Conservation (phyloP, 1,140 invertebrate species). For the Drosophila tristis region DNA sequence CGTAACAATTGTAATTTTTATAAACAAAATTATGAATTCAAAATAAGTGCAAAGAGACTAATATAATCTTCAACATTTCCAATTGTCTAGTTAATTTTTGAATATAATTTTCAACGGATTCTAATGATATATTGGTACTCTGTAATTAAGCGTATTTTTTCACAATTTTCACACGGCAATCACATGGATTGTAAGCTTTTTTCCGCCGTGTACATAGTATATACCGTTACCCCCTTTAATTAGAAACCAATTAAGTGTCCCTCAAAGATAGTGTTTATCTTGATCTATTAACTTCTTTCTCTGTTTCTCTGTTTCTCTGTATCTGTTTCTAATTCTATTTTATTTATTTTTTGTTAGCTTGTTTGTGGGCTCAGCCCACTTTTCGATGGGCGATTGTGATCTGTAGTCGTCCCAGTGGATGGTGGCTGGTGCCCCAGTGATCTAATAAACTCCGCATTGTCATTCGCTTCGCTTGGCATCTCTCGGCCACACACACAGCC, state of each 20-base stretch:
- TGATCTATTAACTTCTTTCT: slow-evolving; percentile 47
- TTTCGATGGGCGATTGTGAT: slow-evolving; percentile 1
- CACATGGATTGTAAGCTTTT: too few species aligned
- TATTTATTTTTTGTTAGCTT: slow-evolving; percentile 10
- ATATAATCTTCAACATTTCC: too few species aligned
- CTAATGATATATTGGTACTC: too few species aligned
- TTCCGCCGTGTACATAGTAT: background rate
- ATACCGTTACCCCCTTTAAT: slow-evolving; percentile 36
- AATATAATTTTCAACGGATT: too few species aligned
- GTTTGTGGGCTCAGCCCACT: background rate
- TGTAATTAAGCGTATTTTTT: too few species aligned
- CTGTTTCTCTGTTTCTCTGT: slow-evolving; percentile 6
- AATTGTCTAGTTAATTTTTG: too few species aligned
- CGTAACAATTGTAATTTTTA: too few species aligned
- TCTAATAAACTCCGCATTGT: slow-evolving; percentile 57
- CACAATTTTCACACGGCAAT: too few species aligned
- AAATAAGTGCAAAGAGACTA: too few species aligned
- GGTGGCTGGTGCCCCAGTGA: slow-evolving; percentile 39
- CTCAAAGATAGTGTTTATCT: slow-evolving; percentile 11
- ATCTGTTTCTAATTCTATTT: slow-evolving; percentile 14
- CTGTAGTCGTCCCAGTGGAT: slow-evolving; percentile 8
- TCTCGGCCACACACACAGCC: background rate
- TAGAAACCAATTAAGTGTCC: slow-evolving; percentile 47
- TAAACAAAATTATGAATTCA: too few species aligned
- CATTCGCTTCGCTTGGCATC: slow-evolving; percentile 41